Evolutionary conservation across 2,113 vertebrate species (phyloP).

Genomic region (Stigmatopora nigra): DNA sequence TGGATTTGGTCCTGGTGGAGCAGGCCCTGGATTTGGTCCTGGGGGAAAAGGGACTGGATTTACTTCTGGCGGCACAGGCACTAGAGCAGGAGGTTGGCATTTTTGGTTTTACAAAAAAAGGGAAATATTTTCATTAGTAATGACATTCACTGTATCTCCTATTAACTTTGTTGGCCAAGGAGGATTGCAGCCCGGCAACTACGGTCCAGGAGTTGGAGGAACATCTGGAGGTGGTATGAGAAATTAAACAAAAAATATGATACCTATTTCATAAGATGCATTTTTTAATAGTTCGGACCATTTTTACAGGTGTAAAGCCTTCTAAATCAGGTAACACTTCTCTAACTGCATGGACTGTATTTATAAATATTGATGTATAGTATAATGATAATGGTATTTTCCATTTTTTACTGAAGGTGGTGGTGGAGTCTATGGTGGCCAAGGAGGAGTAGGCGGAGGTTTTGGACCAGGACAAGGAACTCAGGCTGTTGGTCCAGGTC

Average conservation of each 20-base stretch:
- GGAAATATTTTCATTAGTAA: neutral
- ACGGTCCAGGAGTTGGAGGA: neutral
- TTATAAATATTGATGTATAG: neutral
- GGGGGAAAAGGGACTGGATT: too few relatives aligned
- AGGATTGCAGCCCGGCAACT: conserved; percentile 22
- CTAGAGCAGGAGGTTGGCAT: conserved; percentile 26
- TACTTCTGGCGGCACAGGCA: too few relatives aligned
- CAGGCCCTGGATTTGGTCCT: conserved; percentile 10
- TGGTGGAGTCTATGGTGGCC: conserved; percentile 32
- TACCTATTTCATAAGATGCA: neutral
- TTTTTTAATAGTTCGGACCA: conserved; percentile 7
- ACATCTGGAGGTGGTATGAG: conserved; percentile 50
- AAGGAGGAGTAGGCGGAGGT: conserved; percentile 22
- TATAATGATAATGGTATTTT: neutral
- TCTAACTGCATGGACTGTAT: neutral
- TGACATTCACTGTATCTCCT: neutral
- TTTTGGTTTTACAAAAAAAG: neutral
- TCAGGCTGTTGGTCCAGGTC: conserved; percentile 28
- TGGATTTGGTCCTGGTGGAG: conserved; percentile 38
- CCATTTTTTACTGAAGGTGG: conserved; percentile 16
- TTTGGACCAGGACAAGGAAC: conserved; percentile 27
- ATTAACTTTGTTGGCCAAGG: conserved; percentile 41
- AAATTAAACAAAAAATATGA: conserved; percentile 1
- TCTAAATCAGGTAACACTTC: conserved; percentile 52
- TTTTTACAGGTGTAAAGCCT: conserved; percentile 44